A percentile compares a stretch with the other conserved stretches of the same genome.
phyloP scores from a whole-genome alignment of 2,888 invertebrate species.

The Tipula vernalis region DNA sequence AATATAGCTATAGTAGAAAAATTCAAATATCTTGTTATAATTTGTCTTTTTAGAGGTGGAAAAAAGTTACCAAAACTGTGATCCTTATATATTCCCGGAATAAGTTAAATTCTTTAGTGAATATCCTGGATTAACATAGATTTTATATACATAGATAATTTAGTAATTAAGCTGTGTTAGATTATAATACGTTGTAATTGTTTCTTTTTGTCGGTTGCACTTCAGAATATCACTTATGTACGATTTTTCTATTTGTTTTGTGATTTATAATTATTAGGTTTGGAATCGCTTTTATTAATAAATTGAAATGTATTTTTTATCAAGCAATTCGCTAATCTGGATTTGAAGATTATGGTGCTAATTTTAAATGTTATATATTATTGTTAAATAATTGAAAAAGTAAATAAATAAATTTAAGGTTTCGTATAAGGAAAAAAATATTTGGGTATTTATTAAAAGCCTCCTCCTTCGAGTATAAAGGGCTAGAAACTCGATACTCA shows the following conservation, averaged over 20 bases:
- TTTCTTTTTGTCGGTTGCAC: not conserved
- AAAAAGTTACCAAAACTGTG: constrained; percentile 9
- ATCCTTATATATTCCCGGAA: not conserved
- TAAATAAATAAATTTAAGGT: not conserved
- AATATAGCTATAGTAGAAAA: too few relatives aligned
- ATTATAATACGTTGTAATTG: not conserved
- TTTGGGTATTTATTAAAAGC: not conserved
- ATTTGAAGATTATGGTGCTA: not conserved
- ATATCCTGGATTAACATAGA: not conserved
- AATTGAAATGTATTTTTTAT: not conserved
- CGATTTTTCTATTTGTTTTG: not conserved
- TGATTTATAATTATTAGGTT: not conserved
- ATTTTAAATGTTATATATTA: not conserved
- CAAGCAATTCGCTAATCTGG: not conserved
- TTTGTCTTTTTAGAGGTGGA: not conserved
- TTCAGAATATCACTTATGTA: not conserved
- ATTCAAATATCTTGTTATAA: not conserved
- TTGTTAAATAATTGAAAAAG: not conserved
- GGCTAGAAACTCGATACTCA: too few relatives aligned
- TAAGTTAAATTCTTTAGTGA: not conserved
- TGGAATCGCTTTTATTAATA: not conserved
- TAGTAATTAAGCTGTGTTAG: not conserved
- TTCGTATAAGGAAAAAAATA: not conserved
- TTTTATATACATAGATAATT: not conserved
- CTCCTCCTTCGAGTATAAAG: too few relatives aligned